Evolutionary conservation across 2,113 vertebrate genomes (phyloP), one percentile per base, ranked within the genome.

Genomic region (Hirundichthys speculiger): DNA sequence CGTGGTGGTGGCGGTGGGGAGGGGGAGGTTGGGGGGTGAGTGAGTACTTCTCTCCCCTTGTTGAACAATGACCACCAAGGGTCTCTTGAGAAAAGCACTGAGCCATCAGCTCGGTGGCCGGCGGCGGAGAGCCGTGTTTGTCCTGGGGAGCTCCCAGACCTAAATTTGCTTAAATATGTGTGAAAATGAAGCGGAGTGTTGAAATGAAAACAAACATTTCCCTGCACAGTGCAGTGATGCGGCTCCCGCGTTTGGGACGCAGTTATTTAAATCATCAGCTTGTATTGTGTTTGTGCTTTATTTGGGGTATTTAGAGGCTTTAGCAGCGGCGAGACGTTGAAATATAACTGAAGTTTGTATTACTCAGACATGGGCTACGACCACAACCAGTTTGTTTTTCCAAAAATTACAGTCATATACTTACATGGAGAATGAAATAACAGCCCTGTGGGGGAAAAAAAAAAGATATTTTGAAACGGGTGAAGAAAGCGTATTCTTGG

Each of bases 31-130:
- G 46, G 20, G 49, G 50, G 20, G 39, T 69, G 68, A 78, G 47
- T 68, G 71, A 67, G 77, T 56, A 53, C 68, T 56, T 68, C 56
- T 56, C 59, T 66, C 40, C 61, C 69, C 59, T 77, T 53, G 20
- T 43, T 64, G 56, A 82, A 82, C 64, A 84, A 78, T 77, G 68
- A 58, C 45, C 61, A 64, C 64, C 14, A 25, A 81, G 66, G 62
- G 69, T 59, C 77, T 70, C 82, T 85, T 79, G 69, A 77, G 79
- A 82, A 80, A 71, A 87, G 65, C 69, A 65, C 16, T 60, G 66
- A 74, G 55, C 24, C 82, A 46, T 40, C 51, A 61, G 74, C 64
- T 78, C 67, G 24, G 62, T 48, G 55, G 65, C 45, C 60, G 13
- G 30, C 47, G 25, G 38, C 2, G 14, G 51, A 71, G 64, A 43